phyloP scores from a whole-genome alignment of 2,888 invertebrate species.

The Entomobrya multifasciata region DNA sequence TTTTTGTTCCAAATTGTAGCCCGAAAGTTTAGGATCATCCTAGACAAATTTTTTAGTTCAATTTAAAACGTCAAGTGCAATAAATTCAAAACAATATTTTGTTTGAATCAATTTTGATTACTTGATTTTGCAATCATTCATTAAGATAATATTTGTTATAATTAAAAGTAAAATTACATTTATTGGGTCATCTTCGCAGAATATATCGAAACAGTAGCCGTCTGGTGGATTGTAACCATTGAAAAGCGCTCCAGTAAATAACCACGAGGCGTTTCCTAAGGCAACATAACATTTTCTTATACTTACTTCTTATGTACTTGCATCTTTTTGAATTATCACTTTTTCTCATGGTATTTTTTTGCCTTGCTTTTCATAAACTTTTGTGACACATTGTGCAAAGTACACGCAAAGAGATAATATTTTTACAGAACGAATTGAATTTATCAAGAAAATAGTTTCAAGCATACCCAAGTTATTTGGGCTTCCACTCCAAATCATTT shows the following conservation, averaged over 20 bases:
- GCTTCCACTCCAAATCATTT: constrained; percentile 92
- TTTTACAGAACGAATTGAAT: too few relatives aligned
- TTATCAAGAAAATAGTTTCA: too few relatives aligned
- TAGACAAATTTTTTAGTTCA: constrained; percentile 80
- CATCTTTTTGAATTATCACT: too few relatives aligned
- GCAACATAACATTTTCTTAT: too few relatives aligned
- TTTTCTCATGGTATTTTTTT: too few relatives aligned
- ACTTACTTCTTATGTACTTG: too few relatives aligned
- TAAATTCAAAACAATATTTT: not conserved
- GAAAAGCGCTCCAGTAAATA: constrained; percentile 92
- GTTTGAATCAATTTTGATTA: not conserved
- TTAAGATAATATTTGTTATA: not conserved
- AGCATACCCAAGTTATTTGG: constrained; percentile 85
- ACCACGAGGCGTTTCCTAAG: constrained; percentile 83
- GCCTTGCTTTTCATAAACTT: too few relatives aligned
- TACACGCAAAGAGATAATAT: too few relatives aligned
- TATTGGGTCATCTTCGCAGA: constrained; percentile 92
- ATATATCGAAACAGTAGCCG: constrained; percentile 95
- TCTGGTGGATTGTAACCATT: constrained; percentile 92
- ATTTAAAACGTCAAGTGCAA: not conserved
- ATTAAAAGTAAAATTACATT: constrained; percentile 86
- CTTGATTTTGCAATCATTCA: not conserved
- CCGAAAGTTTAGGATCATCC: constrained; percentile 90
- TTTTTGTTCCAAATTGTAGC: constrained; percentile 84
- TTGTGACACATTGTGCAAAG: too few relatives aligned